Base-by-base conservation (phyloP, 2,888 invertebrate genomes). In the Epinotia nisella region DNA sequence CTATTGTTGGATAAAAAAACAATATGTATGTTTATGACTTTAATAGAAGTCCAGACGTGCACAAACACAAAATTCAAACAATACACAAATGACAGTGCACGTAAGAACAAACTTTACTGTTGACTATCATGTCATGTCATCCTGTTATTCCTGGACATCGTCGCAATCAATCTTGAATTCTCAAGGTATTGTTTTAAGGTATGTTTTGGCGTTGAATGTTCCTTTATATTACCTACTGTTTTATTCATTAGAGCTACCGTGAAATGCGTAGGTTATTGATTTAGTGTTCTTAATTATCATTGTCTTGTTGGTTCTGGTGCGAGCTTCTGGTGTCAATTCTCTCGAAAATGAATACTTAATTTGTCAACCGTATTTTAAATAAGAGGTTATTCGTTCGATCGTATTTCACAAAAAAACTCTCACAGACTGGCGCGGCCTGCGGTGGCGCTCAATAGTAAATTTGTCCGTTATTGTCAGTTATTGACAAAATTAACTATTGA, bases 211-310 rank as follows among this genome's bases (percentile, higher is more conserved):
- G 15, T 75, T 76, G 60, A 75, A 65, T 65, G 72, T 69, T 66
- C 73, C 72, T 64, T 62, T 59, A 61, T 66, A 68, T 74, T 72
- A 10, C 69, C 72, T 75, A 74, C 72, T 75, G 78, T 77, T 75
- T 79, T 77, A 81, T 81, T 76, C 79, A 77, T 77, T 74, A 68
- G 55, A 74, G 79, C 80, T 81, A 80, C 80, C 74, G 81, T 81
- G 76, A 80, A 80, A 78, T 79, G 78, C 76, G 24, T 51, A 21
- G 13, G 64, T 64, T 60, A 66, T 66, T 53, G 35, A 64, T 62
- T 68, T 73, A 61, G 60, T 58, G 60, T 59, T 53, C n/a, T 51
- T 68, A 55, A 68, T 73, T 73, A 68, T 21, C 62, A 64, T 68
- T 73, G 67, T 51, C 62, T 51, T 64, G 49, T 68, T 68, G 62